A percentile compares a stretch with the other conserved stretches of the same genome.
phyloP scores from a whole-genome alignment of 30 jellyfish, hydroid and myxozoan species.

The Pseudorhiza aurosa region DNA sequence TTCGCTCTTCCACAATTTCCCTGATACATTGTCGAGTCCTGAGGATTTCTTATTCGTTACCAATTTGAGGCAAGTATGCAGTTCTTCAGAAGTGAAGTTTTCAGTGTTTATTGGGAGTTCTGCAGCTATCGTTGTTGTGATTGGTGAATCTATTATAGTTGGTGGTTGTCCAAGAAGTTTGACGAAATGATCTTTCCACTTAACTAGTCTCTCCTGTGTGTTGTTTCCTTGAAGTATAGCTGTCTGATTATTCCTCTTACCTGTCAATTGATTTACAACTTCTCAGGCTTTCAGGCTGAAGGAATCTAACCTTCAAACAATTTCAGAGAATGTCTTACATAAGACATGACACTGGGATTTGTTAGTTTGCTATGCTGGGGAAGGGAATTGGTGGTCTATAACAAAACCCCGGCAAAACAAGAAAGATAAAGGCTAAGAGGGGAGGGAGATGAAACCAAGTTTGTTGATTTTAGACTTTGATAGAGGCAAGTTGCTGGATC shows the following conservation, averaged over 20 bases:
- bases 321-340: no score
- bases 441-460: no score
- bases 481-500: no score
- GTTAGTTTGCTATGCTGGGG: no score
- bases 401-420: no score
- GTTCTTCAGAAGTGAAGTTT: neutral
- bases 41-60: neutral
- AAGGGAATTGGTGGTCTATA: no score
- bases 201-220: neutral
- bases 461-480: no score
- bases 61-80: neutral
- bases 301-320: no score
- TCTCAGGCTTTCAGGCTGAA: no score
- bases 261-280: neutral
- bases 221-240: neutral
- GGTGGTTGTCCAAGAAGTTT: slow-evolving; percentile 16
- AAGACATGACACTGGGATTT: no score
- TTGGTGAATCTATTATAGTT: neutral
- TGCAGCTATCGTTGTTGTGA: neutral
- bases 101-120: neutral
- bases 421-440: no score
- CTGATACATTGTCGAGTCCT: neutral
- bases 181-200: slow-evolving; percentile 2
- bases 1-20: neutral
- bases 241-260: neutral